A percentile compares a stretch with the other conserved stretches of the same genome.
These are phyloP conservation scores for Drosophila austrosaltans DNA, from an alignment of 2,888 invertebrate genomes.

Conservation along the genomic window DNA sequence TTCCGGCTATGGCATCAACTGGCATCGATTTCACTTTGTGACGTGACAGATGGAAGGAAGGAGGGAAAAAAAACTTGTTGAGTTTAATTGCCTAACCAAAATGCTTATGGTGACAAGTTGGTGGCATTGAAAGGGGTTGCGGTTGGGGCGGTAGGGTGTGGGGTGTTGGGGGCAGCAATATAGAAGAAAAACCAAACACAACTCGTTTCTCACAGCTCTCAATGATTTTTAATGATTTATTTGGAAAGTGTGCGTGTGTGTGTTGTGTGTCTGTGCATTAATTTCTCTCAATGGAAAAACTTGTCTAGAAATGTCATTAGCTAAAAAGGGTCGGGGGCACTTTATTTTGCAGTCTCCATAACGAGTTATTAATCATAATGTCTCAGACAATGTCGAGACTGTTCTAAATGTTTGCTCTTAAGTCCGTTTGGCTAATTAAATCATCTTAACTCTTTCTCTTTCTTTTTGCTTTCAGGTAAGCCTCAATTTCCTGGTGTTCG, in stretches of 20 bases:
- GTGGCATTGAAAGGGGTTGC: neutral
- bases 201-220: constrained; percentile 52
- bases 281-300: constrained; percentile 56
- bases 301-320: constrained; percentile 41
- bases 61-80: constrained; percentile 61
- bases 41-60: constrained; percentile 6
- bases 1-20: constrained; percentile 62
- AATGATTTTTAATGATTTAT: constrained; percentile 62
- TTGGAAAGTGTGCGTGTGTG: constrained; percentile 57
- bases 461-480: constrained; percentile 62
- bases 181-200: constrained; percentile 4
- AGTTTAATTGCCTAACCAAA: constrained; percentile 59
- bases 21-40: constrained; percentile 68
- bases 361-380: constrained; percentile 61
- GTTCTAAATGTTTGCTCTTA: constrained; percentile 19
- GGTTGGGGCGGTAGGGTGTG: too few relatives aligned
- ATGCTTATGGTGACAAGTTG: constrained; percentile 52
- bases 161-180: too few relatives aligned
- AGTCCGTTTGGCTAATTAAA: constrained; percentile 47
- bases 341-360: constrained; percentile 40
- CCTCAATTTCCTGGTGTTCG: constrained; percentile 32
- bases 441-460: constrained; percentile 28
- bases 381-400: constrained; percentile 10
- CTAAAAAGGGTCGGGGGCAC: constrained; percentile 23
- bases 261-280: constrained; percentile 17